These are phyloP conservation scores for Cepphus grylle DNA, from an alignment of 2,113 vertebrate genomes.

Conservation along the genomic window DNA sequence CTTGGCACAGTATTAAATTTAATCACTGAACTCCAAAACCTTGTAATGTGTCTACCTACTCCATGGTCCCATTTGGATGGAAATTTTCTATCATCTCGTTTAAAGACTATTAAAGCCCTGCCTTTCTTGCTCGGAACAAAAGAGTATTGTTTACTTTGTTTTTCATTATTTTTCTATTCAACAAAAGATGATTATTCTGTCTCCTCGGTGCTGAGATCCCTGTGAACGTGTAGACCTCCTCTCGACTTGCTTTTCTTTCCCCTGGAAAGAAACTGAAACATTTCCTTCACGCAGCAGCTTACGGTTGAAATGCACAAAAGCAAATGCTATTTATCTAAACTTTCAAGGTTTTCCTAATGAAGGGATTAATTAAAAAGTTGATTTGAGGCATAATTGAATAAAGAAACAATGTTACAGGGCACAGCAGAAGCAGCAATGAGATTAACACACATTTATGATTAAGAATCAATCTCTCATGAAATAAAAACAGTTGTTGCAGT, in stretches of 20 bases:
- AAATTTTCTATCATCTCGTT: constrained; percentile 56
- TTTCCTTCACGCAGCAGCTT: not conserved
- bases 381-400: not conserved
- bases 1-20: constrained; percentile 51
- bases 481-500: not conserved
- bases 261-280: not conserved
- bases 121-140: constrained; percentile 59
- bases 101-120: constrained; percentile 55
- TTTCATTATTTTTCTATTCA: constrained; percentile 14
- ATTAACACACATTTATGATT: not conserved
- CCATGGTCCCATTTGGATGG: constrained; percentile 48
- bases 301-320: not conserved
- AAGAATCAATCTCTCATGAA: not conserved
- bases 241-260: constrained; percentile 20
- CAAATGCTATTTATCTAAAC: constrained; percentile 20
- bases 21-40: constrained; percentile 47
- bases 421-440: not conserved
- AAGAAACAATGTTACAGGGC: not conserved
- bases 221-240: constrained; percentile 28
- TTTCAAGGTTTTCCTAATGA: constrained; percentile 18
- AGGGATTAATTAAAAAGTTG: constrained; percentile 24
- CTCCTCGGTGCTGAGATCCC: constrained; percentile 32
- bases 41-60: constrained; percentile 55
- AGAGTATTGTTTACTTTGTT: constrained; percentile 58
- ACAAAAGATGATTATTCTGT: constrained; percentile 69